Percentiles rank a stretch among this genome's conserved stretches.
Evolutionary conservation across 2,797 vertebrate species (phyloP).

Genomic region (Anomalospiza imberbis): DNA sequence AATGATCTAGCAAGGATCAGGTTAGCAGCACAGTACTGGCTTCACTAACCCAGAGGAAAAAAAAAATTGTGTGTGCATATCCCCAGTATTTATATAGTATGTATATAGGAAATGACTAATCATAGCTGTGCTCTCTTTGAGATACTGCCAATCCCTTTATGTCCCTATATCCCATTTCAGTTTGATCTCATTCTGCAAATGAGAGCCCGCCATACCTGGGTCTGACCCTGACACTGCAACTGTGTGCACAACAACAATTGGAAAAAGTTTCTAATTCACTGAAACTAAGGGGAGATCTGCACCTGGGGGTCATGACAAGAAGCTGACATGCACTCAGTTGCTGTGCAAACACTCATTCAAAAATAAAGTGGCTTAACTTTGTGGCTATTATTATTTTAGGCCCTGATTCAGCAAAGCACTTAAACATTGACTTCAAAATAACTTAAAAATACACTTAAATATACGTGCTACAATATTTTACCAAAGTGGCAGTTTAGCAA

Average conservation of each 20-base stretch:
- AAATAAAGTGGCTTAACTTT: background rate
- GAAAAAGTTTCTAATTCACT: background rate
- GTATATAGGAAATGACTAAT: slow-evolving; percentile 47
- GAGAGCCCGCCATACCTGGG: background rate
- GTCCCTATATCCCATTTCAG: background rate
- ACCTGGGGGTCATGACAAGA: background rate
- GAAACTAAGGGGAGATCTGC: background rate
- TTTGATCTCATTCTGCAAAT: slow-evolving; percentile 18
- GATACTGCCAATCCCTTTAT: slow-evolving; percentile 33
- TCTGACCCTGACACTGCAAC: background rate
- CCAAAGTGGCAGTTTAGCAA: background rate
- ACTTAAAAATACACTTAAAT: background rate
- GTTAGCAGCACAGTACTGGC: background rate
- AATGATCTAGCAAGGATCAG: background rate
- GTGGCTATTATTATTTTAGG: slow-evolving; percentile 12
- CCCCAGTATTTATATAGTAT: background rate
- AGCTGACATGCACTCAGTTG: background rate
- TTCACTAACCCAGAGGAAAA: background rate
- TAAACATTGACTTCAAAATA: slow-evolving; percentile 25
- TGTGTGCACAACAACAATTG: background rate
- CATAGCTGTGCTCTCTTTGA: slow-evolving; percentile 29
- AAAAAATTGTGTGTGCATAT: background rate
- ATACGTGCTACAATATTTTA: background rate
- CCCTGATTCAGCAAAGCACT: slow-evolving; percentile 38
- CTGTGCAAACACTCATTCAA: background rate